Evolutionary conservation across 2,888 invertebrate genomes (phyloP), one percentile per base, ranked within the genome.

Genomic region (Gymnoscelis rufifasciata): DNA sequence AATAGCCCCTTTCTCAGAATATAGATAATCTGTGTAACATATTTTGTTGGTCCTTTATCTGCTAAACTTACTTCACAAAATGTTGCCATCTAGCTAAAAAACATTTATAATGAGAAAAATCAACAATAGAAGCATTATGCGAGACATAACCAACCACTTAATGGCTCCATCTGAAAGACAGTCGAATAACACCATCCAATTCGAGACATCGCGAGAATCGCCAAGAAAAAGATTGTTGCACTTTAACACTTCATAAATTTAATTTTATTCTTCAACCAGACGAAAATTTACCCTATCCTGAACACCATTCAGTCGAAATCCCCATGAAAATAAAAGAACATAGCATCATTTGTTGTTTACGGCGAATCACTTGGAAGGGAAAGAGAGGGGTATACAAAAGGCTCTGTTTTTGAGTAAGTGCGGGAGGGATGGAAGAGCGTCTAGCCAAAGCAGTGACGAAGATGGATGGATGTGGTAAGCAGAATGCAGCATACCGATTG

Each of bases 371-470:
- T 78, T 66, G 64, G 67, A 60, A 67, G 74, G 82, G 60, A 75
- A 74, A 72, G 82, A 81, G 41, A 57, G 67, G 47, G 41, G 47
- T 56, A 66, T 52, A 63, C 65, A 2, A 19, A 3, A 61, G 66
- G 64, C 59, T 56, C 58, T 47, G 41, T 56, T 58, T 60, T 51
- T 60, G 61, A 23, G 51, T 57, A 44, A 31, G 74, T 51, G 38
- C 49, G 73, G 84, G 62, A 52, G 74, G 60, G 86, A 77, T 38
- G 52, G 61, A 27, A 3, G 60, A 73, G 52, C 54, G 77, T 76
- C 79, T 78, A 78, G 76, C 71, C 81, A 80, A 84, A 81, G 80
- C 41, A 43, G 54, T 81, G 87, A 87, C 77, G 84, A 87, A 84
- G 87, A 87, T 80, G 74, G 83, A 86, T 87, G 81, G 61, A 54